Percentiles rank a stretch among this genome's conserved stretches.
These are phyloP conservation scores for Peucedramus taeniatus DNA, from an alignment of 2,113 vertebrate species.

Conservation along the genomic window DNA sequence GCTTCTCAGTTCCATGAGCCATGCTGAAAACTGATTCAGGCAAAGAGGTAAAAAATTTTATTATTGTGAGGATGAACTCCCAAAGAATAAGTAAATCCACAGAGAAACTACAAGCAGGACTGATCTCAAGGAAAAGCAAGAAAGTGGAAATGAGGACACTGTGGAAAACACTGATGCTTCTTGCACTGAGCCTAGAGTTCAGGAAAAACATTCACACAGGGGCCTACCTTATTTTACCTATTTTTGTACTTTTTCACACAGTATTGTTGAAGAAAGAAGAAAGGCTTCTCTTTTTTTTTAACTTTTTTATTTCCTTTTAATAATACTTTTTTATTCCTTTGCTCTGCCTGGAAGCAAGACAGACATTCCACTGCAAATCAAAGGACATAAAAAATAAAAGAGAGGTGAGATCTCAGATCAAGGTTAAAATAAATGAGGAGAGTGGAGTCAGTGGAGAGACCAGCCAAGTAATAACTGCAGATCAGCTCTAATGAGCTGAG, in stretches of 20 bases:
- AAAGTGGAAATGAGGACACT: background rate
- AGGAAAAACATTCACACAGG: background rate
- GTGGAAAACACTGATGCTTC: background rate
- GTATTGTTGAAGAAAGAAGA: background rate
- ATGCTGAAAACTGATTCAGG: background rate
- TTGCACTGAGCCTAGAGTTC: background rate
- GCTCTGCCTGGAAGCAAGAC: background rate
- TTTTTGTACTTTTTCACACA: background rate
- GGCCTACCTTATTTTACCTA: background rate
- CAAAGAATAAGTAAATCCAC: background rate
- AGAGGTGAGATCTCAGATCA: background rate
- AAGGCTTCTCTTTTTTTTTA: background rate
- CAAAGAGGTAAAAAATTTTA: background rate
- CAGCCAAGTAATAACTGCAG: background rate
- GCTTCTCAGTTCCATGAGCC: background rate
- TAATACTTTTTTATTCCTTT: background rate
- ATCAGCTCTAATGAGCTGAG: constrained; percentile 18
- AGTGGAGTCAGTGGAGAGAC: background rate
- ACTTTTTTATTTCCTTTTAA: background rate
- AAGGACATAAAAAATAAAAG: background rate
- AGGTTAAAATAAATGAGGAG: constrained; percentile 43
- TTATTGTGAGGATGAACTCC: background rate
- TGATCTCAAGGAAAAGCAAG: background rate
- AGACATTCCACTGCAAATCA: background rate
- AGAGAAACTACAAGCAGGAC: background rate